These are phyloP conservation scores for Apoda limacodes DNA, from an alignment of 2,888 invertebrate genomes.

Conservation along the genomic window DNA sequence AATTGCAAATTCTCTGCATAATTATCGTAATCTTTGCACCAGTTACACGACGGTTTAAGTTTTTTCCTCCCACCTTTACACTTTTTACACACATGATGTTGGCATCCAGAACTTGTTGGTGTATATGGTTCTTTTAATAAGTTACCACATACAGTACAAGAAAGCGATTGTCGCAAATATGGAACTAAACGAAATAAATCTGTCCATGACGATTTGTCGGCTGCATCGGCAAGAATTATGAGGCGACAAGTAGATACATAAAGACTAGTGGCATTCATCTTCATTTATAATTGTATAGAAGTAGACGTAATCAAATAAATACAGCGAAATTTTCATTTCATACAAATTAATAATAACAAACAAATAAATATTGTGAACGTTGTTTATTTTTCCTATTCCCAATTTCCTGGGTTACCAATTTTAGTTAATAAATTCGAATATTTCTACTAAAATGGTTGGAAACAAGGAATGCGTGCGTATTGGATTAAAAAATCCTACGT, in stretches of 20 bases:
- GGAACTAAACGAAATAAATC: conserved; percentile 87
- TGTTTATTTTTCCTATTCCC: too few relatives aligned
- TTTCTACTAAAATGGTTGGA: too few relatives aligned
- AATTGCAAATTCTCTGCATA: conserved; percentile 87
- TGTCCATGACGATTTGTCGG: conserved; percentile 79
- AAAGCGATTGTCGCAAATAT: conserved; percentile 86
- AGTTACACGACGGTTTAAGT: conserved; percentile 84
- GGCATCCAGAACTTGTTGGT: conserved; percentile 82
- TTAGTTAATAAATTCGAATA: too few relatives aligned
- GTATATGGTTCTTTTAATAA: conserved; percentile 85
- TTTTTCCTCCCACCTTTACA: conserved; percentile 89
- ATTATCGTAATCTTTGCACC: conserved; percentile 86
- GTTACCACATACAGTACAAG: conserved; percentile 90
- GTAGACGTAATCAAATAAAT: too few relatives aligned
- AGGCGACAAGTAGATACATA: conserved; percentile 86
- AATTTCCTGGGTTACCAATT: too few relatives aligned
- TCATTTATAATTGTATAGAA: conserved; percentile 40
- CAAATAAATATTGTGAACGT: too few relatives aligned
- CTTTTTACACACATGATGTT: conserved; percentile 88
- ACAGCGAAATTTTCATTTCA: too few relatives aligned
- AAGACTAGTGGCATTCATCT: conserved; percentile 85
- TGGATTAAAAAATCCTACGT: too few relatives aligned
- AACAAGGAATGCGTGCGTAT: too few relatives aligned
- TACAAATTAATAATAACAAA: too few relatives aligned
- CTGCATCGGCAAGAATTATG: conserved; percentile 79